Evolutionary conservation across 2,113 vertebrate species (phyloP), one percentile per base, ranked within the genome.

Genomic region (Tinamus guttatus): DNA sequence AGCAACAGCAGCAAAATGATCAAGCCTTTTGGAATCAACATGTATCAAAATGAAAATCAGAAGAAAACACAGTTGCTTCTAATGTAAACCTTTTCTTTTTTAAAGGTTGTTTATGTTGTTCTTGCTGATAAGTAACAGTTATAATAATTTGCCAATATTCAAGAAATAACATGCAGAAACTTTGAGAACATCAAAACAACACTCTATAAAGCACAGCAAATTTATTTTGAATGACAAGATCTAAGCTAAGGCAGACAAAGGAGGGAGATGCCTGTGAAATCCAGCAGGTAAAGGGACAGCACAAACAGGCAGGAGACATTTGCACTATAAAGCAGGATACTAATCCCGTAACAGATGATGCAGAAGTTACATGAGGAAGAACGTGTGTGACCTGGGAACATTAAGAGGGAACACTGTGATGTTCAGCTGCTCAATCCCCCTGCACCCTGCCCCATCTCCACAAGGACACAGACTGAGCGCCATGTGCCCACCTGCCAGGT

Each of bases 1-100:
- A 96, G 95, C 84, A 95, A 90, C 6, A 92, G 73, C 87, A 86
- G 86, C 89, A 97, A 96, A 94, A 95, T 88, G 92, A 96, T 91
- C 36, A 87, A 95, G 40, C 54, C 81, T 94, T 92, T 64, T 83
- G 71, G 80, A 97, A 97, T 87, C 40, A 82, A 96, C 92, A 90
- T 4, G 30, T 84, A 95, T 89, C 87, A 94, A 95, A 94, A 96
- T 94, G 78, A 95, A 94, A 96, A 96, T 91, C 41, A 96, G 92
- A 94, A 91, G n/a, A 97, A 89, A 38, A 95, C 45, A 95, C 74
- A 86, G 85, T 67, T 93, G 56, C 81, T 95, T 82, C 94, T 90
- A 95, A 91, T 68, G 94, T 60, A 93, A 96, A 79, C 38, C 47
- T 78, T 77, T 54, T 80, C 96, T 91, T 94, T 89, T 92, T 73